phyloP scores from a whole-genome alignment of 2,113 vertebrate species.

The Campylomormyrus tamandua region DNA sequence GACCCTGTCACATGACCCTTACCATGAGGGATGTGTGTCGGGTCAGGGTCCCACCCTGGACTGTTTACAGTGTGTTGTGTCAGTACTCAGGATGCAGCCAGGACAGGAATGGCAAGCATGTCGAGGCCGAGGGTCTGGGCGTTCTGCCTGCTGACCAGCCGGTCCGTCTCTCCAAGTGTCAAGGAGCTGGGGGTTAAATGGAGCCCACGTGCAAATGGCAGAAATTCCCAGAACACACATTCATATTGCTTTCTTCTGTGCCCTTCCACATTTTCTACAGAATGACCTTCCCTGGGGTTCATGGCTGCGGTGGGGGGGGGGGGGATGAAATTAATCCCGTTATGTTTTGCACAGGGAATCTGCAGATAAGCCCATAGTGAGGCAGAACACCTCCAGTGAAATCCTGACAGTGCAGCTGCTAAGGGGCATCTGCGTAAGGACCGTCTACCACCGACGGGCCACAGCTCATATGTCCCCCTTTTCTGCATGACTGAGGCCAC shows the following conservation, averaged over 20 bases:
- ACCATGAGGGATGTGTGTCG: background rate
- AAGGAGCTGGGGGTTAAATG: background rate
- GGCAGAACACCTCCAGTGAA: background rate
- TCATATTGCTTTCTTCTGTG: background rate
- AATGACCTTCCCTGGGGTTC: background rate
- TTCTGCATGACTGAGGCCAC: background rate
- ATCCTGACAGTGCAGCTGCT: background rate
- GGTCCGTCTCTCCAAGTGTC: background rate
- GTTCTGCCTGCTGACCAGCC: background rate
- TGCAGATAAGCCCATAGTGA: background rate
- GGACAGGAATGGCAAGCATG: slow-evolving; percentile 25
- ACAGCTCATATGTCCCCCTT: background rate
- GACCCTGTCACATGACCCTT: background rate
- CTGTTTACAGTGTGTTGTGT: slow-evolving; percentile 22
- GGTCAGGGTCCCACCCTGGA: background rate
- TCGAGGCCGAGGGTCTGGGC: background rate
- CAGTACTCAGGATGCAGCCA: slow-evolving; percentile 33
- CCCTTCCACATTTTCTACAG: background rate
- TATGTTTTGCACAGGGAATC: background rate
- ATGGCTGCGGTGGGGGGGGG: background rate
- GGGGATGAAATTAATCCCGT: background rate
- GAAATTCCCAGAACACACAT: background rate
- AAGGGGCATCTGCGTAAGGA: background rate
- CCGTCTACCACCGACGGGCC: background rate
- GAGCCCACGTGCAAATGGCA: background rate